Evolutionary conservation across 2,797 vertebrate genomes (phyloP).

Genomic region (Enteromius radiatus): DNA sequence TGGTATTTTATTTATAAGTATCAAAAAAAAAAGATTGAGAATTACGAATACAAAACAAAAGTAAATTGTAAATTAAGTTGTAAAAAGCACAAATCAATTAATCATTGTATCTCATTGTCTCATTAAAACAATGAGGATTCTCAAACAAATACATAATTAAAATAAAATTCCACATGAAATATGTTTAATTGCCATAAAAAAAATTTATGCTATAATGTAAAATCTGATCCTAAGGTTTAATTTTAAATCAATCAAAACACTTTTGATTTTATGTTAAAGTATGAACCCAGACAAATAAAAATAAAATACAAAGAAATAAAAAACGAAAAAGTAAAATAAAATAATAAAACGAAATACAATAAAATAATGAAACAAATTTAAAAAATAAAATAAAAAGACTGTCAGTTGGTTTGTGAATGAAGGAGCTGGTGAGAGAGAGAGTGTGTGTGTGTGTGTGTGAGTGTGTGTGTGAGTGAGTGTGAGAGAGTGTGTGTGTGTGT

Average conservation of each 20-base stretch:
- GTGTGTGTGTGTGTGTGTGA: neutral
- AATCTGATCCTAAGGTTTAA: neutral
- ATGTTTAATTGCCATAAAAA: neutral
- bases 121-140: neutral
- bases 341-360: neutral
- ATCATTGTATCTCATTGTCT: neutral
- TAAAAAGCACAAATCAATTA: too few relatives aligned
- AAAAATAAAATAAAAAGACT: neutral
- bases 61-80: too few relatives aligned
- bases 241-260: neutral
- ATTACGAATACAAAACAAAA: neutral
- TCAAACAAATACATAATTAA: neutral
- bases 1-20: neutral
- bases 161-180: neutral
- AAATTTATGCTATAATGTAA: neutral
- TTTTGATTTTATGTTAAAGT: neutral
- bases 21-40: neutral
- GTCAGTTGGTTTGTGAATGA: neutral
- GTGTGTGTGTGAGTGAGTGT: neutral
- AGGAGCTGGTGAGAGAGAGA: neutral
- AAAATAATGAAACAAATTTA: neutral
- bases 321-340: neutral
- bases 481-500: neutral
- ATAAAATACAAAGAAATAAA: neutral
- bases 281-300: neutral